Base-by-base conservation (phyloP, 2,113 vertebrate species). In the Vicugna pacos region DNA sequence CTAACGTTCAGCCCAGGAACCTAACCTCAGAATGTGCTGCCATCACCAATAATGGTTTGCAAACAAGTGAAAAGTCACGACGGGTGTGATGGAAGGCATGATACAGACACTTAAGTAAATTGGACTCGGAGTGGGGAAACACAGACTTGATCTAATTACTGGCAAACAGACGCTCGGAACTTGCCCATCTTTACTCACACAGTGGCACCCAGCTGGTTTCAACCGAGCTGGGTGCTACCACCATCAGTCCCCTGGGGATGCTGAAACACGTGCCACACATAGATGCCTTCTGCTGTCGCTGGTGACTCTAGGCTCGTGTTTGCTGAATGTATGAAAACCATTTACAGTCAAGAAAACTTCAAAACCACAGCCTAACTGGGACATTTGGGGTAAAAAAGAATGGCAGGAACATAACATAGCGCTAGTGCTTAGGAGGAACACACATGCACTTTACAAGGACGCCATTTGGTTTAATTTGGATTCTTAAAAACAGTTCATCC, bases 401-500 rank as follows among this genome's bases (percentile, higher is more conserved):
- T 64, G 19, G 6, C n/a, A 4, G 10, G 50, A 85, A 17, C 28
- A 13, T 54, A 85, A 76, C 56, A 35, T 26, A 76, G 93, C 91
- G 50, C 93, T 77, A 64, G 28, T 48, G 75, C 54, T 82, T 70
- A 80, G 87, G 94, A 46, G n/a, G 50, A 58, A 42, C 85, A 87
- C 17, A 7, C 70, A n/a, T 4, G 10, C 70, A 69, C 80, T 97
- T 98, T 94, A 38, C 90, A 76, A 58, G 60, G 91, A 69, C 15
- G 20, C 62, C 38, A 24, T 62, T 76, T 79, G 4, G 83, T 96
- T 97, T 95, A 90, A 72, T 95, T 92, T 50, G 94, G 98, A 96
- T 95, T 92, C 75, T 96, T 96, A 70, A 79, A 83, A 96, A 96
- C 96, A 97, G 93, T 96, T 89, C 93, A 48, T 73, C 93, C 91